Conservation (phyloP, 2,797 vertebrate species). For the Phyllotis vaccarum region DNA sequence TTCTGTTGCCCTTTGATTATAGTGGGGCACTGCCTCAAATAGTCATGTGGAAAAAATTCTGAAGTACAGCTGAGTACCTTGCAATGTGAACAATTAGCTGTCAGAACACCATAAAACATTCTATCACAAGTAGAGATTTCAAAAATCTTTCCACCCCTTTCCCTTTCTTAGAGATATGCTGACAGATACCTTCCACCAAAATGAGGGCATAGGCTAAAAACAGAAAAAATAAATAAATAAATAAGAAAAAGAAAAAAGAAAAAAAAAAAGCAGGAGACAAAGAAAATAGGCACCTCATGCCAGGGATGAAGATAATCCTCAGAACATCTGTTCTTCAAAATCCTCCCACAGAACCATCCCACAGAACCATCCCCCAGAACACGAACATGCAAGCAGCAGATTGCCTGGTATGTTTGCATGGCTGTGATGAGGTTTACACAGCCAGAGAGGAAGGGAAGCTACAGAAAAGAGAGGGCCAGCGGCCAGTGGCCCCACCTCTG, state of each 20-base stretch:
- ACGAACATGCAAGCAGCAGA: background rate
- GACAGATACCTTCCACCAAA: background rate
- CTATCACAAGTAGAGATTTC: background rate
- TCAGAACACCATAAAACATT: constrained; percentile 1
- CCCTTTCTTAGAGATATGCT: background rate
- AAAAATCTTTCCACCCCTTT: background rate
- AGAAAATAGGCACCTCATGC: background rate
- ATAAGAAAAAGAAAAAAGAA: too few relatives aligned
- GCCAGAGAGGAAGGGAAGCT: background rate
- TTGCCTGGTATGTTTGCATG: background rate
- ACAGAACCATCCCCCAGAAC: background rate
- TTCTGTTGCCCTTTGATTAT: background rate
- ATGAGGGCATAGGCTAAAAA: background rate
- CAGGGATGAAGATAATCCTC: background rate
- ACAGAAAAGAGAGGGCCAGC: background rate
- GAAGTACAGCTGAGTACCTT: background rate
- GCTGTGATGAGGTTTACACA: background rate
- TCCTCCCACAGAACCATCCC: background rate
- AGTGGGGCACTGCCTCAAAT: background rate
- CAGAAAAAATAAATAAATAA: too few relatives aligned
- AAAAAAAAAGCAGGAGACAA: too few relatives aligned
- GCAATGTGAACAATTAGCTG: background rate
- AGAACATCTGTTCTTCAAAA: background rate
- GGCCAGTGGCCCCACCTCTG: too few relatives aligned
- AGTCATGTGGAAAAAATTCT: background rate